These are phyloP conservation scores for Manduca sexta DNA, from an alignment of 1,140 invertebrate species.

Conservation along the genomic window DNA sequence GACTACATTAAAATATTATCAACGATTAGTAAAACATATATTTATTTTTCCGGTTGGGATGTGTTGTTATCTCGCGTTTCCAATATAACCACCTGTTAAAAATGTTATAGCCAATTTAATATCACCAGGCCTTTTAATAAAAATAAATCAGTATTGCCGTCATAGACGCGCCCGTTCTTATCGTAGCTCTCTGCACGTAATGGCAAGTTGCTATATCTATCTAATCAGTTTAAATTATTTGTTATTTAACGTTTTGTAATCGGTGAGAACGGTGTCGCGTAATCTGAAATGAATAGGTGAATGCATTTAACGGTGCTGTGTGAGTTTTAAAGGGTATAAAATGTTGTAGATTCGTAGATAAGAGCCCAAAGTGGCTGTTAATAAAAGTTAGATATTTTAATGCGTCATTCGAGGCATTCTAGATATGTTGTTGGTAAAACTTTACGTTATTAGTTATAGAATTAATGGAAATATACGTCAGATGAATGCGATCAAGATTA, in stretches of 20 bases:
- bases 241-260: constrained; percentile 13
- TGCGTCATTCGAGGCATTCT: constrained; percentile 6
- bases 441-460: too few species aligned
- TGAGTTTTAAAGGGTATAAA: not conserved
- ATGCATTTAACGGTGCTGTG: not conserved
- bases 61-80: constrained; percentile 9
- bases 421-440: not conserved
- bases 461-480: too few species aligned
- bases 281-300: constrained; percentile 8
- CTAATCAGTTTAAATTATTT: constrained; percentile 4
- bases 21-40: constrained; percentile 2
- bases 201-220: not conserved
- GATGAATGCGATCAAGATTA: too few species aligned
- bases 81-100: constrained; percentile 25
- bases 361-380: constrained; percentile 1
- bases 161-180: not conserved
- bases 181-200: not conserved
- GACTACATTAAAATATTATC: constrained; percentile 3
- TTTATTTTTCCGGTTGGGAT: constrained; percentile 11
- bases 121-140: constrained; percentile 9
- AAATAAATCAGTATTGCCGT: constrained; percentile 21
- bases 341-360: constrained; percentile 5
- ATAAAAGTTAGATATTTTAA: constrained; percentile 10
- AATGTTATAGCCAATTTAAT: constrained; percentile 26
- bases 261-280: constrained; percentile 1